Percentiles rank a stretch among this genome's conserved stretches.
These are phyloP conservation scores for Lucilia cuprina DNA, from an alignment of 1,140 invertebrate species.

Conservation along the genomic window DNA sequence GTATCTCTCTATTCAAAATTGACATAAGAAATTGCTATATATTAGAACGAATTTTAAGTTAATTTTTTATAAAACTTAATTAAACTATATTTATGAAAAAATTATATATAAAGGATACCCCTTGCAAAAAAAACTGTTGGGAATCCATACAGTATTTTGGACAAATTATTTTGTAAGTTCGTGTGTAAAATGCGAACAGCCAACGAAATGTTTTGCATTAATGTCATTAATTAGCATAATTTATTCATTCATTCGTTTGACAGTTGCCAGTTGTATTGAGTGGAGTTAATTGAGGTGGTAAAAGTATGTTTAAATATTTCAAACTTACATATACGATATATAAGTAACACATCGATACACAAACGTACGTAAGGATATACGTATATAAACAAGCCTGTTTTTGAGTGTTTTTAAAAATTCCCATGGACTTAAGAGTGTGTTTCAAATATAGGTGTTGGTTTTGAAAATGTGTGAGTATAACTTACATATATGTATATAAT, in stretches of 20 bases:
- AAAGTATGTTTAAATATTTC: neutral
- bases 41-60: no score
- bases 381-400: neutral
- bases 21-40: no score
- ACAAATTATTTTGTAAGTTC: neutral
- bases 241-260: neutral
- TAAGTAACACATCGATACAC: neutral
- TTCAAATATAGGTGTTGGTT: neutral
- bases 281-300: neutral
- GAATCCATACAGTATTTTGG: neutral
- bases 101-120: no score
- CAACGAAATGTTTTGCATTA: neutral
- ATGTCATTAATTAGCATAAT: neutral
- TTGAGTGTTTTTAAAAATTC: neutral
- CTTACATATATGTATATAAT: no score
- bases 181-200: neutral
- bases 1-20: no score
- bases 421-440: neutral
- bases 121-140: no score
- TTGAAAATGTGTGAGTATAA: neutral
- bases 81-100: no score
- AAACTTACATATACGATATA: neutral
- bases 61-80: no score
- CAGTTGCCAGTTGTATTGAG: neutral
- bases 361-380: neutral